Percentiles rank a stretch among this genome's conserved stretches.
These are phyloP conservation scores for Smutsia gigantea DNA, from an alignment of 2,797 vertebrate species.

Conservation along the genomic window DNA sequence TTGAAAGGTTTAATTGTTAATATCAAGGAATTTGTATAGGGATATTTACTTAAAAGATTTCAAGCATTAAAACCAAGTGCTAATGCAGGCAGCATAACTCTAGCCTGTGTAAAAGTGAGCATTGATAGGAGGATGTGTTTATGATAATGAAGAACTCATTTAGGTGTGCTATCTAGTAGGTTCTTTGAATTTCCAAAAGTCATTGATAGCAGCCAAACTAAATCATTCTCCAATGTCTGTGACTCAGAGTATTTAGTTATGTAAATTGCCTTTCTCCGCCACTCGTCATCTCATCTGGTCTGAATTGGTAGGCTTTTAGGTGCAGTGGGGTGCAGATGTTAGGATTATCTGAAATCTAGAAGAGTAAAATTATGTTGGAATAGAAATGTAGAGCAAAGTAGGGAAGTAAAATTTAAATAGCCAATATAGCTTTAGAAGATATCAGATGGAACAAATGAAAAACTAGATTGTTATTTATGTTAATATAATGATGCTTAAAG, in stretches of 20 bases:
- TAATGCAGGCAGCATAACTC: background rate
- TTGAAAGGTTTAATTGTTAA: background rate
- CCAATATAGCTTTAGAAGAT: background rate
- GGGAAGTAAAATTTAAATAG: background rate
- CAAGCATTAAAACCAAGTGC: background rate
- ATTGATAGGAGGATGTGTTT: background rate
- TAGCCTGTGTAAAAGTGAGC: background rate
- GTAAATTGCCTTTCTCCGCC: background rate
- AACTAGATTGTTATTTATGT: background rate
- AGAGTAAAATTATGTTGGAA: background rate
- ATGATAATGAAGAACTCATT: background rate
- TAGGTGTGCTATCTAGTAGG: background rate
- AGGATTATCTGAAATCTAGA: background rate
- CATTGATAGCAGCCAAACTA: background rate
- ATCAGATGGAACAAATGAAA: background rate
- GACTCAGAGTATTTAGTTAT: background rate
- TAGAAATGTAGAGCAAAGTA: background rate
- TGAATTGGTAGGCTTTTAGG: background rate
- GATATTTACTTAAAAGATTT: background rate
- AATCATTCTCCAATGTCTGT: background rate
- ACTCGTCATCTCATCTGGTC: background rate
- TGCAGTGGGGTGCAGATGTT: background rate
- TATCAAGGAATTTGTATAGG: background rate
- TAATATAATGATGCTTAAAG: background rate
- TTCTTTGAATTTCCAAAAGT: constrained; percentile 4